These are phyloP conservation scores for Cololabis saira DNA, from an alignment of 2,113 vertebrate species.

Conservation along the genomic window DNA sequence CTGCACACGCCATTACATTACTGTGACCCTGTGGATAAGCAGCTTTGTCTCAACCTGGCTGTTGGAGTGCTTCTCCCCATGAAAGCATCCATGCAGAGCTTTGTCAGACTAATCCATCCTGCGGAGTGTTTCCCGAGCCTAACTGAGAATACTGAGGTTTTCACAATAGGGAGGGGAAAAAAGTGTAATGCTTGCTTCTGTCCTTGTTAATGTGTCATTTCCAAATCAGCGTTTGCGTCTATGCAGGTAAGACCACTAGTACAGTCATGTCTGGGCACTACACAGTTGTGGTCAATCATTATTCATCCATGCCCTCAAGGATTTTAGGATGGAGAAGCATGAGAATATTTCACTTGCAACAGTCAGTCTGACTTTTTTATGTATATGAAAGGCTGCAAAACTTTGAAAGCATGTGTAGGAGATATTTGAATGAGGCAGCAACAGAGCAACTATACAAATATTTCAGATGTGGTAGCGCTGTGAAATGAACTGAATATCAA, in stretches of 20 bases:
- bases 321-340: background rate
- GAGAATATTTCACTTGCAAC: background rate
- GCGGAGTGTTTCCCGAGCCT: constrained; percentile 47
- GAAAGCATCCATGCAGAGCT: constrained; percentile 63
- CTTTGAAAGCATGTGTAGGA: background rate
- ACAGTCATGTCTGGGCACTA: background rate
- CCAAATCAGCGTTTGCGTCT: constrained; percentile 30
- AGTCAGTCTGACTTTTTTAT: background rate
- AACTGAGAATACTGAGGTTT: constrained; percentile 35
- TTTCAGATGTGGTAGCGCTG: background rate
- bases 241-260: background rate
- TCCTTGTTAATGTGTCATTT: constrained; percentile 25
- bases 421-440: constrained; percentile 11
- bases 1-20: constrained; percentile 64
- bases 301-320: constrained; percentile 1
- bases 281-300: constrained; percentile 2
- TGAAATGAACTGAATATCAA: too few species aligned
- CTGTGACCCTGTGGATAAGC: constrained; percentile 69
- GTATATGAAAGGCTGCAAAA: background rate
- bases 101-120: constrained; percentile 74
- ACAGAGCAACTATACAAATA: background rate
- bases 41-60: constrained; percentile 71
- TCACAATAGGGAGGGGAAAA: constrained; percentile 20
- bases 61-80: constrained; percentile 61
- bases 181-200: constrained; percentile 28